A percentile compares a stretch with the other conserved stretches of the same genome.
phyloP scores from a whole-genome alignment of 2,888 invertebrate species.

The Hermaeophaga mercurialis region DNA sequence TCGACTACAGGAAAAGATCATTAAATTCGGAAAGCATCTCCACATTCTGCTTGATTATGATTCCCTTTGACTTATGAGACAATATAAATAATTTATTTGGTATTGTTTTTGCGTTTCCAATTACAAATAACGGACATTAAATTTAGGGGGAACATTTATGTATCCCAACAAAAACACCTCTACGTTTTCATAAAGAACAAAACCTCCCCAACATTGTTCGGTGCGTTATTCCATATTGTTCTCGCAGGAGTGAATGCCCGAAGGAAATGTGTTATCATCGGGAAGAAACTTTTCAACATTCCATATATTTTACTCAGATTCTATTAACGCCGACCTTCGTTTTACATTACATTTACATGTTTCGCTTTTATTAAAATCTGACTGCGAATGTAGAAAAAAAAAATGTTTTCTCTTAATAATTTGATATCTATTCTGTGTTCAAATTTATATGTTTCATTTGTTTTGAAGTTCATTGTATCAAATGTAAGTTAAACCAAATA shows the following conservation, averaged over 20 bases:
- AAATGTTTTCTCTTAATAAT: too few species aligned
- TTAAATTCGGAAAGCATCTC: not conserved
- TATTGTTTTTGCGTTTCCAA: not conserved
- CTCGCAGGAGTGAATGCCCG: not conserved
- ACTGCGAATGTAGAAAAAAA: too few species aligned
- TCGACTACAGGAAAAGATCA: too few species aligned
- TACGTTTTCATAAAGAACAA: conserved; percentile 12
- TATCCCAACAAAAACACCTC: conserved; percentile 12
- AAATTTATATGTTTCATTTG: too few species aligned
- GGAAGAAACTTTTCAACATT: conserved; percentile 6
- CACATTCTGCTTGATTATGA: not conserved
- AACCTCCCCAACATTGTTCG: conserved; percentile 1
- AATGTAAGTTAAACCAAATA: too few species aligned
- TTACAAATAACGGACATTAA: not conserved
- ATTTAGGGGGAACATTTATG: conserved; percentile 4
- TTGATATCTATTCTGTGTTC: too few species aligned
- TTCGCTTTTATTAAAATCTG: too few species aligned
- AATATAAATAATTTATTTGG: not conserved
- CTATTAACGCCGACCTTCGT: not conserved
- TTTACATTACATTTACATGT: conserved; percentile 1
- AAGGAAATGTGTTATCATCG: not conserved
- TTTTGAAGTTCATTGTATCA: too few species aligned
- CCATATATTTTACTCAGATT: not conserved
- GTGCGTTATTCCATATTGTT: not conserved
- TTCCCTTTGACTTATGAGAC: not conserved